These are phyloP conservation scores for Forbesichthys papilliferus DNA, from an alignment of 2,113 vertebrate species.

Conservation along the genomic window DNA sequence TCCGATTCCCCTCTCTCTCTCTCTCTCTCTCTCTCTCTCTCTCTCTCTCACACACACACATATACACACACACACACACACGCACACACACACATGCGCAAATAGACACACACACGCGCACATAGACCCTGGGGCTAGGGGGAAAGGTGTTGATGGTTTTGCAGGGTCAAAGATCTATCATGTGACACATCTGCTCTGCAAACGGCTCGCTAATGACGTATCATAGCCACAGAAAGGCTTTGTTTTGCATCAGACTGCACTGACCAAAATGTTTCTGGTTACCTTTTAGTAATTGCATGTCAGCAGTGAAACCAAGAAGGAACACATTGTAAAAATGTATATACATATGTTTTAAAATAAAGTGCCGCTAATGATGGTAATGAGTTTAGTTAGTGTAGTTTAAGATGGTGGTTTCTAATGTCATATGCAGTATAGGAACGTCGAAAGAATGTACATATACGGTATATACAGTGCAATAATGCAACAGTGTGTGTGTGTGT, in stretches of 20 bases:
- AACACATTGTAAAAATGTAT: too few species aligned
- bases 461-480: too few species aligned
- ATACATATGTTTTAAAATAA: too few species aligned
- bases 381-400: too few species aligned
- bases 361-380: too few species aligned
- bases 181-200: conserved; percentile 22
- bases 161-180: conserved; percentile 55
- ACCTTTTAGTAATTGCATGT: conserved; percentile 43
- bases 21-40: not conserved
- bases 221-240: conserved; percentile 30
- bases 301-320: too few species aligned
- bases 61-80: not conserved
- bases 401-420: too few species aligned
- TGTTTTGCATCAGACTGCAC: not conserved
- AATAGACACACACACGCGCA: not conserved
- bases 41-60: too few species aligned
- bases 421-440: too few species aligned
- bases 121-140: conserved; percentile 20
- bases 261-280: conserved; percentile 33
- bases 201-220: conserved; percentile 38
- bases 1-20: not conserved
- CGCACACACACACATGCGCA: conserved; percentile 7
- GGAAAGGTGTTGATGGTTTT: conserved; percentile 56
- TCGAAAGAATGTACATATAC: too few species aligned
- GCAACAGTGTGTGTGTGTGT: not conserved